Percentiles rank a stretch among this genome's conserved stretches.
phyloP scores from a whole-genome alignment of 2,888 invertebrate genomes.

The Andrena marginata region DNA sequence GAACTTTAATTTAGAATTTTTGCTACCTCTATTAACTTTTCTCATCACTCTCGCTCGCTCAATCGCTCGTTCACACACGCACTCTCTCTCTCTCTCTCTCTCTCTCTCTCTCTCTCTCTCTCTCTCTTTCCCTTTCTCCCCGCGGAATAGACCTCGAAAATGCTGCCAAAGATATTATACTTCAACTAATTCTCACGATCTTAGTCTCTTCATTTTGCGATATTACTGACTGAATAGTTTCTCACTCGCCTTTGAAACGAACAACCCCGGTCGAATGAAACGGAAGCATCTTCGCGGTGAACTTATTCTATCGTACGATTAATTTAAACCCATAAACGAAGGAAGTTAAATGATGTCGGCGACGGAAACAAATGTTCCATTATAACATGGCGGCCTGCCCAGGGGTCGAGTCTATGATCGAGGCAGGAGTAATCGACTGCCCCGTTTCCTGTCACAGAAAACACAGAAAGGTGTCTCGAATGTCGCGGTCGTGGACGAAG shows the following conservation, averaged over 20 bases:
- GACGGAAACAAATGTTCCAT: conserved; percentile 16
- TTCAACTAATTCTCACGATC: conserved; percentile 48
- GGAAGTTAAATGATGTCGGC: conserved; percentile 5
- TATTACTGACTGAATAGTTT: conserved; percentile 28
- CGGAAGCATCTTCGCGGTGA: conserved; percentile 8
- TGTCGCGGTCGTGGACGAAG: conserved; percentile 25
- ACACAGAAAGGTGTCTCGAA: neutral
- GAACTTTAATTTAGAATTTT: conserved; percentile 63
- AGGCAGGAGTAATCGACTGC: conserved; percentile 79
- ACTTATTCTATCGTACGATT: conserved; percentile 37
- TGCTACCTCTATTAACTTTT: conserved; percentile 53
- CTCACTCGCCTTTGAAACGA: conserved; percentile 20
- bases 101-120: neutral
- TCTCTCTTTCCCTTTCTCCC: neutral
- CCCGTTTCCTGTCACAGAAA: conserved; percentile 50
- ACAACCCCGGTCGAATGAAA: conserved; percentile 39
- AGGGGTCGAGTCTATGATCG: conserved; percentile 29
- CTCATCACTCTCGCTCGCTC: conserved; percentile 9
- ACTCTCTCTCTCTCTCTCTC: neutral
- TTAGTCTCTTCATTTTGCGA: conserved; percentile 24
- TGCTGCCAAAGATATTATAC: conserved; percentile 36
- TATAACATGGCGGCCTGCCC: conserved; percentile 35
- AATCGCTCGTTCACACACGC: neutral
- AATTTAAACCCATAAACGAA: conserved; percentile 28
- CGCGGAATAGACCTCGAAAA: conserved; percentile 53